Evolutionary conservation across 2,113 vertebrate species (phyloP).

Genomic region (Geothlypis trichas): DNA sequence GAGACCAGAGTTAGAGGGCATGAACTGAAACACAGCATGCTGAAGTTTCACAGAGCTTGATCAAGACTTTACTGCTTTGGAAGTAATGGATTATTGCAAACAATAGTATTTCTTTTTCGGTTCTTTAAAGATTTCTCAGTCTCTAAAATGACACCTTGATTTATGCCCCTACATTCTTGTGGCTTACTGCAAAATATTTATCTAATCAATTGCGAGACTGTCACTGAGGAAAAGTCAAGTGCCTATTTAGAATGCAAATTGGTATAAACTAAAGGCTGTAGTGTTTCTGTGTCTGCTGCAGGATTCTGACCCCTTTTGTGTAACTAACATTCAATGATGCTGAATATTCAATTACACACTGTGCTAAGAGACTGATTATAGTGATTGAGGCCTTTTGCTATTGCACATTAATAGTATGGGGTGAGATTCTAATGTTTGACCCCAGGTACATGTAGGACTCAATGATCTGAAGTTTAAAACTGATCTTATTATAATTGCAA

Average conservation of each 20-base stretch:
- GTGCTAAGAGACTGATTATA: not conserved
- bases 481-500: not conserved
- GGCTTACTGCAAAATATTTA: constrained; percentile 47
- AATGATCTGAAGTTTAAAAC: not conserved
- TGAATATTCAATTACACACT: not conserved
- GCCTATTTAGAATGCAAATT: constrained; percentile 40
- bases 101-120: not conserved
- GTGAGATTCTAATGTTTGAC: not conserved
- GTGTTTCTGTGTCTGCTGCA: not conserved
- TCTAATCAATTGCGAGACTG: constrained; percentile 15
- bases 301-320: not conserved
- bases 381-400: not conserved
- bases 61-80: not conserved
- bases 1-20: not conserved
- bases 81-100: not conserved
- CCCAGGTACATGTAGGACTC: not conserved
- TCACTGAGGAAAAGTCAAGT: constrained; percentile 51
- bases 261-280: not conserved
- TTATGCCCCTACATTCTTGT: not conserved
- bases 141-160: constrained; percentile 12
- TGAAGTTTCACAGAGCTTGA: not conserved
- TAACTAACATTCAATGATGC: not conserved
- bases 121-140: not conserved
- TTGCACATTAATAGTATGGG: not conserved
- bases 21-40: not conserved